phyloP scores from a whole-genome alignment of 2,113 vertebrate species.

The Proterorhinus semilunaris region DNA sequence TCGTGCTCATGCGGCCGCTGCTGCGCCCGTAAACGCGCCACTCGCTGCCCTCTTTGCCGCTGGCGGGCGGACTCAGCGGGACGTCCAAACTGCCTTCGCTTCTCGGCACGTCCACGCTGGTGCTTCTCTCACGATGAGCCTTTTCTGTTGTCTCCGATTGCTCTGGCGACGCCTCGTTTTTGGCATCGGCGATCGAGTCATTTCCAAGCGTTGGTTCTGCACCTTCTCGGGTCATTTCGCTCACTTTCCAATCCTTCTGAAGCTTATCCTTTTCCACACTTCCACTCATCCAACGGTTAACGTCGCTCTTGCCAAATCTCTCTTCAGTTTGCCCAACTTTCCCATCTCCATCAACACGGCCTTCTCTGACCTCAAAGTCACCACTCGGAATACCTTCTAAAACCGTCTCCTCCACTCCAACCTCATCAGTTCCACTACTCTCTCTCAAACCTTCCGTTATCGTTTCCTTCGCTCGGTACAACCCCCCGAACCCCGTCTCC shows the following conservation, averaged over 20 bases:
- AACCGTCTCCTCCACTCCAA: not conserved
- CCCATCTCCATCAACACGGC: too few relatives aligned
- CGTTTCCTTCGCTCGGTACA: not conserved
- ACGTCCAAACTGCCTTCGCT: not conserved
- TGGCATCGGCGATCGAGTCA: not conserved
- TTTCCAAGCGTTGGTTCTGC: too few relatives aligned
- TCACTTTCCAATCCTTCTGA: too few relatives aligned
- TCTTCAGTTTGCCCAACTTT: too few relatives aligned
- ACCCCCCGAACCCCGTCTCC: conserved; percentile 8
- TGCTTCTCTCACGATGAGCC: not conserved
- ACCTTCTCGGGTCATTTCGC: too few relatives aligned
- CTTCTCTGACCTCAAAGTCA: too few relatives aligned
- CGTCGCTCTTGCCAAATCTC: too few relatives aligned
- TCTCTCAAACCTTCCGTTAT: too few relatives aligned
- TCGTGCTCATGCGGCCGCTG: not conserved
- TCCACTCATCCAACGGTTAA: too few relatives aligned
- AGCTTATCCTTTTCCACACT: too few relatives aligned
- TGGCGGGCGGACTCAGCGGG: not conserved
- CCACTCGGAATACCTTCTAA: not conserved
- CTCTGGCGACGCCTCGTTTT: not conserved
- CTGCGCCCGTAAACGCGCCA: not conserved
- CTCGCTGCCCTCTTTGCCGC: not conserved
- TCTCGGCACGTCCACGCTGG: not conserved
- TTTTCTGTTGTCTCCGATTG: too few relatives aligned
- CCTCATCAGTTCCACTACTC: not conserved